phyloP scores from a whole-genome alignment of 2,797 vertebrate species.

The Tokudaia muenninki region DNA sequence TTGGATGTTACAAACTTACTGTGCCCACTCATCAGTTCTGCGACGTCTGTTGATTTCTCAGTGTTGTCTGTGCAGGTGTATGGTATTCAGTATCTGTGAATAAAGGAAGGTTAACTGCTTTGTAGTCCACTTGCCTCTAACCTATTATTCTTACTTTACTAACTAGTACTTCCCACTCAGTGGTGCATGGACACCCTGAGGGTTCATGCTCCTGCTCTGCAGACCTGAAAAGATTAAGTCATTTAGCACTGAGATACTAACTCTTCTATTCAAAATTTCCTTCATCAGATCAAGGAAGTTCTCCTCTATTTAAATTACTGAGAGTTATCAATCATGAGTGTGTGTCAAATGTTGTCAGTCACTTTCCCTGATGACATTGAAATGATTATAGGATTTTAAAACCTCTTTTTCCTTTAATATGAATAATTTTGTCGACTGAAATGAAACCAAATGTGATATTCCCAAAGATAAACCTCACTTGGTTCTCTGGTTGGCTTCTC shows the following conservation, averaged over 20 bases:
- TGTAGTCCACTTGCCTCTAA: neutral
- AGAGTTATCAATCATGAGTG: neutral
- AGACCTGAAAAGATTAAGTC: neutral
- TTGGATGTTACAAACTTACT: neutral
- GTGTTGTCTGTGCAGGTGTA: no score
- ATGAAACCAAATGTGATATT: neutral
- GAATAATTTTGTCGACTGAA: neutral
- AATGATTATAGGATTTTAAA: neutral
- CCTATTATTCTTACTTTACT: neutral
- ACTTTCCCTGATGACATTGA: neutral
- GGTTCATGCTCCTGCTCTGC: neutral
- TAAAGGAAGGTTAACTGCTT: neutral
- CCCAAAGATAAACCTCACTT: neutral
- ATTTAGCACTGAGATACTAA: neutral
- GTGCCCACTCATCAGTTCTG: neutral
- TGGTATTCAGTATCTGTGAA: neutral
- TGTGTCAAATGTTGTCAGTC: neutral
- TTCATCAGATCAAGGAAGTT: neutral
- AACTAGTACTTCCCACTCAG: neutral
- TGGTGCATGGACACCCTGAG: neutral
- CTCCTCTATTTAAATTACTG: no score
- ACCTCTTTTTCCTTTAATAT: neutral
- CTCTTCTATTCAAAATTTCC: neutral
- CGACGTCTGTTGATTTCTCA: neutral
- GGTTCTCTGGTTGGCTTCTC: neutral